A percentile compares a stretch with the other conserved stretches of the same genome.
Evolutionary conservation across 2,797 vertebrate genomes (phyloP).

Genomic region (Danio tinwini): DNA sequence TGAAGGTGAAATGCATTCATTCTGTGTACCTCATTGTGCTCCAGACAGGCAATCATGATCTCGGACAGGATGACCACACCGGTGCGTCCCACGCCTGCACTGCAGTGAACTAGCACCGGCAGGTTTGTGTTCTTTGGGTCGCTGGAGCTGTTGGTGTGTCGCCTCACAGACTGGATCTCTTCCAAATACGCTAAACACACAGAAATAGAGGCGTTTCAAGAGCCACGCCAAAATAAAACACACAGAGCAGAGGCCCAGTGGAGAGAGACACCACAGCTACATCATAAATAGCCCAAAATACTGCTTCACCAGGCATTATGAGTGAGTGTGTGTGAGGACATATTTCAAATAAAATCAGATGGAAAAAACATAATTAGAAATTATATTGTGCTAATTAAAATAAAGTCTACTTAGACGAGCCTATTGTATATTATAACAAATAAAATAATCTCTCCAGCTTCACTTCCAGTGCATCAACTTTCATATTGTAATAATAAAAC

Average conservation of each 20-base stretch:
- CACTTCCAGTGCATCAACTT: too few species aligned
- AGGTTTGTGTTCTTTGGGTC: slow-evolving; percentile 86
- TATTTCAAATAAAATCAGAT: too few species aligned
- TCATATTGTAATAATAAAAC: too few species aligned
- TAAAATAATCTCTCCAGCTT: too few species aligned
- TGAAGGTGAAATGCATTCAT: too few species aligned
- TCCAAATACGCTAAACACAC: slow-evolving; percentile 88
- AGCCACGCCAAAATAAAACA: neutral
- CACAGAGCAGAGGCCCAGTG: neutral
- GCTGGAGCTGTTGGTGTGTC: slow-evolving; percentile 93
- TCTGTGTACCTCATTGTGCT: slow-evolving; percentile 92
- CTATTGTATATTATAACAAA: too few species aligned
- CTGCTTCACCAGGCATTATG: neutral
- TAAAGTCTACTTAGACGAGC: neutral
- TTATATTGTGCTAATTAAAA: neutral
- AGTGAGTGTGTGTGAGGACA: neutral
- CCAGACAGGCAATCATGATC: slow-evolving; percentile 96
- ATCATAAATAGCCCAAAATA: neutral
- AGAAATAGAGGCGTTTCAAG: slow-evolving; percentile 33
- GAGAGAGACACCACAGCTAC: neutral
- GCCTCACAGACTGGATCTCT: slow-evolving; percentile 96
- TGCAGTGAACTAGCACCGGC: slow-evolving; percentile 94
- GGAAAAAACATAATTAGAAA: too few species aligned
- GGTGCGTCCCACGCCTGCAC: slow-evolving; percentile 92
- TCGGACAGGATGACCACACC: slow-evolving; percentile 95